phyloP scores from a whole-genome alignment of 2,797 vertebrate genomes.

The Parauchenoglanis ngamensis region DNA sequence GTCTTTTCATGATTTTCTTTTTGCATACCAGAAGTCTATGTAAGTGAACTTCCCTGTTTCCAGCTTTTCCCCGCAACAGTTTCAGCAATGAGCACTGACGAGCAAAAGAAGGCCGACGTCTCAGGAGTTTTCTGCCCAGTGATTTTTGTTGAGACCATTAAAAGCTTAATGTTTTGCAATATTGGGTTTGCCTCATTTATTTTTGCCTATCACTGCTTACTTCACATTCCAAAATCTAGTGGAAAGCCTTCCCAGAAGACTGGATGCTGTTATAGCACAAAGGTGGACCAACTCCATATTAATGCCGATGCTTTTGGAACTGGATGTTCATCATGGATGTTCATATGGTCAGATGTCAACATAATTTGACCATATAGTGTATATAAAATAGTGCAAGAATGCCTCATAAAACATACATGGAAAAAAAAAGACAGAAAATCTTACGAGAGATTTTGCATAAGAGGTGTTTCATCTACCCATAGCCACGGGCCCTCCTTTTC shows the following conservation, averaged over 20 bases:
- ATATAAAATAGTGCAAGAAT: neutral
- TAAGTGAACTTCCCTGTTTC: no score
- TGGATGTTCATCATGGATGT: neutral
- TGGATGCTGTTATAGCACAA: neutral
- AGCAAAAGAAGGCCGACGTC: no score
- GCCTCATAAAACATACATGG: neutral
- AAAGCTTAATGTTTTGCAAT: no score
- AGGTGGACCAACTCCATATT: neutral
- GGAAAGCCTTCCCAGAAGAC: neutral
- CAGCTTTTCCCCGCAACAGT: no score
- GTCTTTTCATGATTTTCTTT: no score
- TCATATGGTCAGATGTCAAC: neutral
- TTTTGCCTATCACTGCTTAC: neutral
- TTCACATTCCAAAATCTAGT: neutral
- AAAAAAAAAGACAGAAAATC: neutral
- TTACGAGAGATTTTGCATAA: constrained; percentile 23
- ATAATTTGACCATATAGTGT: neutral
- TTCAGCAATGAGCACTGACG: no score
- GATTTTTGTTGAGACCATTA: no score
- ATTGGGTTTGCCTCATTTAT: no score
- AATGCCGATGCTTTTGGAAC: neutral
- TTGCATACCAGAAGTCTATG: no score
- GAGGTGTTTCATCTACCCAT: constrained; percentile 43
- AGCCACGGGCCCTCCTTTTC: constrained; percentile 29
- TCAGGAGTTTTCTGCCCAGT: no score